Percentiles rank a stretch among this genome's conserved stretches.
phyloP scores from a whole-genome alignment of 2,888 invertebrate species.

The Hyppa rectilinea region DNA sequence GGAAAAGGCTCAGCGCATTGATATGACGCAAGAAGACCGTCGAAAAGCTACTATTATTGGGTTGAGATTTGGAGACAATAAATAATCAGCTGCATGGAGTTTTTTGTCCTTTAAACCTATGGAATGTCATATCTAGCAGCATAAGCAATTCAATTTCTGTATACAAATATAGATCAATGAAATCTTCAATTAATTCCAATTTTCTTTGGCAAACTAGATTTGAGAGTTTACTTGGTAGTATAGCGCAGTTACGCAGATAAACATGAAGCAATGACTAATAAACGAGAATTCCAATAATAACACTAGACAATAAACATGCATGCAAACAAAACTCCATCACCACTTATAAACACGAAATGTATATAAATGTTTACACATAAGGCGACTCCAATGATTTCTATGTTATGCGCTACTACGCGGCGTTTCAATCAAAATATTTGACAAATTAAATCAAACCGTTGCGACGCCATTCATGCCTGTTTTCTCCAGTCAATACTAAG shows the following conservation, averaged over 20 bases:
- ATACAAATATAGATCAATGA: background rate
- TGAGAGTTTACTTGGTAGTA: background rate
- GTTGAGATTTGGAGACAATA: background rate
- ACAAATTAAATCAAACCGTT: slow-evolving; percentile 37
- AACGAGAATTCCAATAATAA: slow-evolving; percentile 17
- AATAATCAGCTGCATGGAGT: background rate
- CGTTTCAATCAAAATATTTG: slow-evolving; percentile 45
- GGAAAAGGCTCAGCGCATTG: too few relatives aligned
- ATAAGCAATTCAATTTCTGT: background rate
- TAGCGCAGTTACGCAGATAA: background rate
- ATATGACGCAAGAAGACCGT: too few relatives aligned
- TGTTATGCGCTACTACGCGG: slow-evolving; percentile 29
- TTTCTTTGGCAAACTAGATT: background rate
- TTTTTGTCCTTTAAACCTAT: background rate
- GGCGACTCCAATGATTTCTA: slow-evolving; percentile 40
- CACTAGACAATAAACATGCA: slow-evolving; percentile 32
- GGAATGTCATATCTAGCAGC: background rate
- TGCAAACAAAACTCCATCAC: slow-evolving; percentile 28
- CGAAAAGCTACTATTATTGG: background rate
- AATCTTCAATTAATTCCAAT: background rate
- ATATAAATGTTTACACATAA: slow-evolving; percentile 39
- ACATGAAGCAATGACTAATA: slow-evolving; percentile 22
- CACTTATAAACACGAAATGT: slow-evolving; percentile 26
- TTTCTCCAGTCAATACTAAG: slow-evolving; percentile 34
- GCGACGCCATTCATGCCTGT: slow-evolving; percentile 49